phyloP scores from a whole-genome alignment of 2,888 invertebrate genomes.

The Synergus itoensis region DNA sequence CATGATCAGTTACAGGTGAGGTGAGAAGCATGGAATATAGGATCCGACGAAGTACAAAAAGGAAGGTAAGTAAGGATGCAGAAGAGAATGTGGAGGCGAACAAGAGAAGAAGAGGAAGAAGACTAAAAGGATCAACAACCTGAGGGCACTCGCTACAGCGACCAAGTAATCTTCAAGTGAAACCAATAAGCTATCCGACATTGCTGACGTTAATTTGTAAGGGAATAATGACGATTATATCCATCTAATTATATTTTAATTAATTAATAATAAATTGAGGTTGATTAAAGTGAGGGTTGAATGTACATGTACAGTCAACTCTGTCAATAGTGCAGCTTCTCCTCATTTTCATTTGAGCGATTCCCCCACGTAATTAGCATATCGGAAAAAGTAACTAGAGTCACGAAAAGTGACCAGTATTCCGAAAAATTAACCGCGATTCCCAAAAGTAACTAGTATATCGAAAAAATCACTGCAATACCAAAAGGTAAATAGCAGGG shows the following conservation, averaged over 20 bases:
- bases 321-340: too few species aligned
- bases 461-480: too few species aligned
- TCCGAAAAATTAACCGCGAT: too few species aligned
- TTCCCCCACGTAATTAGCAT: too few species aligned
- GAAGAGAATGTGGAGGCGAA: slow-evolving; percentile 44
- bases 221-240: not conserved
- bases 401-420: too few species aligned
- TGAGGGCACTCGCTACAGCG: slow-evolving; percentile 61
- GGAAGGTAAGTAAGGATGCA: slow-evolving; percentile 36
- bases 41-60: slow-evolving; percentile 36
- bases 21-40: slow-evolving; percentile 22
- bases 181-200: slow-evolving; percentile 57
- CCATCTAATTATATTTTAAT: not conserved
- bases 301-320: too few species aligned
- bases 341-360: too few species aligned
- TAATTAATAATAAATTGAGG: too few species aligned
- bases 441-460: too few species aligned
- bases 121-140: slow-evolving; percentile 72
- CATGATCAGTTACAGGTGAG: slow-evolving; percentile 35
- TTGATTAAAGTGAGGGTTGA: too few species aligned
- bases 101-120: slow-evolving; percentile 49
- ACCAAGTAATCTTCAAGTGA: slow-evolving; percentile 43
- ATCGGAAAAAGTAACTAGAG: too few species aligned
- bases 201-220: not conserved
- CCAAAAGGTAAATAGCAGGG: too few species aligned